Evolutionary conservation across 2,888 invertebrate species (phyloP), one percentile per base, ranked within the genome.

Genomic region (Limnephilus auricula): DNA sequence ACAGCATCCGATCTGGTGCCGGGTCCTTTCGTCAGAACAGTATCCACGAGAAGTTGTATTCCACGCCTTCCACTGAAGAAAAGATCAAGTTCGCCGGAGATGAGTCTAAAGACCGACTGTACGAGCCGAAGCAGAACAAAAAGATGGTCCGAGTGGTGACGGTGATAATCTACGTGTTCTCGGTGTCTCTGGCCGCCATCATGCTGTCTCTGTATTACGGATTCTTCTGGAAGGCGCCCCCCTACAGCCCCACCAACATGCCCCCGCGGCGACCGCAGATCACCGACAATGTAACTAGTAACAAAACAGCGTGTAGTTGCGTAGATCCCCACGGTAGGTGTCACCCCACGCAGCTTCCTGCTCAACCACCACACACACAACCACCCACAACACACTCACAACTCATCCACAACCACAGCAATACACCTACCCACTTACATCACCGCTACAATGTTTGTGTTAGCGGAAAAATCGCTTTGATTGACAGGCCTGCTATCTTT

Each of bases 131-230:
- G 95, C 97, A 98, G 94, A 97, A 98, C 95, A 98, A 98, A 95
- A 98, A 99, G 96, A 97, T 98, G 95, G 97, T 99, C 93, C 97
- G 99, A 93, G 98, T 99, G 94, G 96, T 99, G 94, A 99, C 99
- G 34, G 99, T 99, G 93, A 97, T 99, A 94, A 98, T 99, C 90
- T 99, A 99, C 95, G 98, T 99, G 93, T 97, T 99, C 95, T 98
- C 98, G 94, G 99, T 99, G 94, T 99, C 99, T 84, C 96, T 99
- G 94, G 99, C 99, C 32, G 99, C 99, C 89, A 98, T 99, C 94
- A 98, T 99, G 96, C 96, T 99, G 93, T 99, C 99, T 25, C 96
- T 99, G 89, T 99, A 99, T 96, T 99, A 99, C 96, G 98, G 98
- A 94, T 98, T 99, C 95, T 97, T 99, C 94, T 99, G 99, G 99